phyloP scores from a whole-genome alignment of 2,113 vertebrate species.

The Azemiops feae region DNA sequence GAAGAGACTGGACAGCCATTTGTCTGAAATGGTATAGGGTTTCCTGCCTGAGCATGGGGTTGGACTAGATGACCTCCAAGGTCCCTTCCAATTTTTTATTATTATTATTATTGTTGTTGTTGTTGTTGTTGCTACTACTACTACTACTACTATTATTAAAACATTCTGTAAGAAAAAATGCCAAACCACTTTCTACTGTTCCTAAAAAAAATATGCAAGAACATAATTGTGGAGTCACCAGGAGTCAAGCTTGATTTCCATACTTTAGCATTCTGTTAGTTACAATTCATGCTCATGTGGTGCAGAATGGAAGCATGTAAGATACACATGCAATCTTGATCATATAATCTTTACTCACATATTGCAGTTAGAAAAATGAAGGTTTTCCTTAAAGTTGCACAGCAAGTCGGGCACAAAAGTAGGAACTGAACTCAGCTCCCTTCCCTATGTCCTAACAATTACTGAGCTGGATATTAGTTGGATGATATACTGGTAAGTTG shows the following conservation, averaged over 20 bases:
- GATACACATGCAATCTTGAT: not conserved
- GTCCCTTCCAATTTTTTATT: no score
- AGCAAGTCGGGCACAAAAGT: not conserved
- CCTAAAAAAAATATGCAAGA: not conserved
- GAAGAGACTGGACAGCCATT: no score
- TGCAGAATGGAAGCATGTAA: not conserved
- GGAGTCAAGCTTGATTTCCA: not conserved
- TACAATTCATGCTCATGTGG: not conserved
- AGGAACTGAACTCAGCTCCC: not conserved
- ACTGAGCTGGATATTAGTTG: not conserved
- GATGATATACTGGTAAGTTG: not conserved
- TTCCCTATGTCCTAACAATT: not conserved
- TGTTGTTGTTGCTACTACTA: no score
- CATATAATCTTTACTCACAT: not conserved
- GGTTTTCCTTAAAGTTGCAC: not conserved
- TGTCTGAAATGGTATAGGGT: no score
- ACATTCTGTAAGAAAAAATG: not conserved
- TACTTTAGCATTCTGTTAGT: not conserved
- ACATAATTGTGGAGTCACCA: not conserved
- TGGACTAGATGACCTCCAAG: no score
- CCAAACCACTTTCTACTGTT: not conserved
- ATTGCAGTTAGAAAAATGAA: not conserved
- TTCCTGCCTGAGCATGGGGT: no score
- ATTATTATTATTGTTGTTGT: no score
- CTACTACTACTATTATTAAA: not conserved